phyloP scores from a whole-genome alignment of 2,888 invertebrate species.

The Drosophila quinaria region DNA sequence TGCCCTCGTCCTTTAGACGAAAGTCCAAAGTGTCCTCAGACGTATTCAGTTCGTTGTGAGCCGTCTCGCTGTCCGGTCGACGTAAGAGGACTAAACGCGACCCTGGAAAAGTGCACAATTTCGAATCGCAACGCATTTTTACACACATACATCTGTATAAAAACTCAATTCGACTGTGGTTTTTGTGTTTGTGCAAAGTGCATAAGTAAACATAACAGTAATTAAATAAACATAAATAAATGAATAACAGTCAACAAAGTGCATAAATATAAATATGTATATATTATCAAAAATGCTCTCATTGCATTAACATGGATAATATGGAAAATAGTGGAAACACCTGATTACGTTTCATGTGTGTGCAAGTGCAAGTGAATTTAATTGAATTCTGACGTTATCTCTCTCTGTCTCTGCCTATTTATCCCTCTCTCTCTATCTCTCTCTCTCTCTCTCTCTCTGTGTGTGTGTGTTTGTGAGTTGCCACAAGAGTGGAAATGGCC shows the following conservation, averaged over 20 bases:
- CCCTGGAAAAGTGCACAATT: conserved; percentile 27
- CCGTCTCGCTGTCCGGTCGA: conserved; percentile 77
- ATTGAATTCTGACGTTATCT: conserved; percentile 30
- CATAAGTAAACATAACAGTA: conserved; percentile 24
- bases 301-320: conserved; percentile 16
- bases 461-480: conserved; percentile 5
- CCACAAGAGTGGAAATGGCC: conserved; percentile 17
- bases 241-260: conserved; percentile 8
- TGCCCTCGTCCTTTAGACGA: conserved; percentile 63
- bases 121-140: conserved; percentile 11
- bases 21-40: conserved; percentile 31
- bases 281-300: neutral
- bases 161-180: conserved; percentile 16
- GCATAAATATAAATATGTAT: neutral
- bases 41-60: conserved; percentile 77
- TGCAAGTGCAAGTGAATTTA: conserved; percentile 28
- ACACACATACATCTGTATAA: conserved; percentile 3
- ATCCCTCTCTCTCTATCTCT: neutral
- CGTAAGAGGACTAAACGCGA: conserved; percentile 32
- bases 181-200: conserved; percentile 18
- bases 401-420: neutral
- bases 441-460: neutral
- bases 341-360: conserved; percentile 19
- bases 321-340: conserved; percentile 19
- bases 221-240: conserved; percentile 12